Evolutionary conservation across 2,797 vertebrate genomes (phyloP), one percentile per base, ranked within the genome.

Genomic region (Heteromormyrus szaboi): DNA sequence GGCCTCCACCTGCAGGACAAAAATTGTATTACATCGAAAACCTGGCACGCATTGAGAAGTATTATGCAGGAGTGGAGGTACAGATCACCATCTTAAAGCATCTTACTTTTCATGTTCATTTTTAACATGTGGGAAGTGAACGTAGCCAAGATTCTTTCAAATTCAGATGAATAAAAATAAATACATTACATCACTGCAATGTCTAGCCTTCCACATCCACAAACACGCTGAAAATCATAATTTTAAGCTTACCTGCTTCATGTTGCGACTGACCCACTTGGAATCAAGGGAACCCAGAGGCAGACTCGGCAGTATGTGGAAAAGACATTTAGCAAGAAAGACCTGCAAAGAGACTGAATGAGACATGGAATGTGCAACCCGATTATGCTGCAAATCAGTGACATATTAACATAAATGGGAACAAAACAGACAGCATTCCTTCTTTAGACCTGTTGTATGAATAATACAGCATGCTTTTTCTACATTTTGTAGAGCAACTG

Each of bases 291-390:
- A 89, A 79, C 98, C 99, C 89, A 99, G 92, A 19, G 94, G 91
- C 59, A 99, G 88, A 90, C 97, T 98, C 37, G 99, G 99, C 91
- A 97, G 88, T 92, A 99, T 92, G 2, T 97, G 94, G 93, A 97
- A 98, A 90, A 99, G 94, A 59, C 99, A 90, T 95, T 98, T 99
- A 0, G 97, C 98, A 86, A 97, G 86, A 72, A 99, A 98, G 93
- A 99, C 95, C 99, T 99, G 92, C 48, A 90, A 91, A 92, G 88
- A 93, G 87, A 88, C 29, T 33, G 29, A 37, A 56, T 51, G 51
- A 83, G 50, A 50, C 87, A 88, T 41, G 12, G 22, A 51, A 84
- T 11, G n/a, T 2, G 62, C 37, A 14, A 56, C 29, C n/a, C 6
- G n/a, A 48, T 4, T 22, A n/a, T 87, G 14, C n/a, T 50, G 19